These are phyloP conservation scores for Euclidia mi DNA, from an alignment of 2,888 invertebrate genomes.

Conservation along the genomic window DNA sequence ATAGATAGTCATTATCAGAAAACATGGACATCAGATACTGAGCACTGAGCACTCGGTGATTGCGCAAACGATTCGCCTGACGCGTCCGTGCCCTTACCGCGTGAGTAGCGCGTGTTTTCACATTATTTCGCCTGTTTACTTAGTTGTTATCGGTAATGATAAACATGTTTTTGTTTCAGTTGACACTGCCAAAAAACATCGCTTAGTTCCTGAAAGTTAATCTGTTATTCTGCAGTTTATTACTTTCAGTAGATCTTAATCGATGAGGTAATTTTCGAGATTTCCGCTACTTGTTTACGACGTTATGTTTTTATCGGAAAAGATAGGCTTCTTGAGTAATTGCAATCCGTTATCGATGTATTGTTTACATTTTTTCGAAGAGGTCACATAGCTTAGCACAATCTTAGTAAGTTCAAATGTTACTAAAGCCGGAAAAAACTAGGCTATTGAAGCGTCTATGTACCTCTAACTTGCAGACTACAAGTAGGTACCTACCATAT, in stretches of 20 bases:
- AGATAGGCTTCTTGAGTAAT: too few relatives aligned
- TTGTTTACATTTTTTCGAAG: too few relatives aligned
- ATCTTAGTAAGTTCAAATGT: too few relatives aligned
- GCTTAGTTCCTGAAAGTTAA: slow-evolving; percentile 32
- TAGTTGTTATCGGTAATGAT: slow-evolving; percentile 44
- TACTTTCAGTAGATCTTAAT: not conserved
- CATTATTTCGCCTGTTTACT: slow-evolving; percentile 38
- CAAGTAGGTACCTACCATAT: too few relatives aligned
- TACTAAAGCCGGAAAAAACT: too few relatives aligned
- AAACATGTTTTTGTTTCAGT: slow-evolving; percentile 47
- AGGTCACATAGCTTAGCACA: too few relatives aligned
- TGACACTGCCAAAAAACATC: slow-evolving; percentile 28
- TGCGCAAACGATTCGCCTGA: not conserved
- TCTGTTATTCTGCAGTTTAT: slow-evolving; percentile 1
- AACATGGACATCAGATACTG: too few relatives aligned
- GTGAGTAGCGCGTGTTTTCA: slow-evolving; percentile 42
- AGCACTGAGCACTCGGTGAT: not conserved
- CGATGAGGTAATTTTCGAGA: not conserved
- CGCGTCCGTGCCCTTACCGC: slow-evolving; percentile 18
- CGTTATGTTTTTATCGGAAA: too few relatives aligned
- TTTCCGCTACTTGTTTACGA: not conserved
- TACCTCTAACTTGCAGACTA: too few relatives aligned
- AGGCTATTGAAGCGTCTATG: too few relatives aligned
- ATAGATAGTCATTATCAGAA: too few relatives aligned
- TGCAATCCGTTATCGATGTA: too few relatives aligned